Percentiles rank a stretch among this genome's conserved stretches.
These are phyloP conservation scores for Pentalonia nigronervosa DNA, from an alignment of 1,140 invertebrate genomes.

Conservation along the genomic window DNA sequence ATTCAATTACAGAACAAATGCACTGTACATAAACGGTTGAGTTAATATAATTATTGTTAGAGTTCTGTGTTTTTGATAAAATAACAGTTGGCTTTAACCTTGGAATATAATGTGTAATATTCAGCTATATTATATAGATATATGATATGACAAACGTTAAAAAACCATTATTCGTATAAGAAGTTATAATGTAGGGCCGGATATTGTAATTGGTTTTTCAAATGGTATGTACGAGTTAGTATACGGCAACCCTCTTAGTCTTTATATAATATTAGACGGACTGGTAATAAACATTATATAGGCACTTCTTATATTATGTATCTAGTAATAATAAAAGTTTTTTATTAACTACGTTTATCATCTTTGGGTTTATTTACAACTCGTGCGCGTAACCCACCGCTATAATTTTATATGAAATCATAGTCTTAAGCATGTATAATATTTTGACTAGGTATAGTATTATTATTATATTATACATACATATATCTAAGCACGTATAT, in stretches of 20 bases:
- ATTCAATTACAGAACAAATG: conserved; percentile 5
- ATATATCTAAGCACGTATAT: no score
- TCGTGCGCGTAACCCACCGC: neutral
- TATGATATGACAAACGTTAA: conserved; percentile 26
- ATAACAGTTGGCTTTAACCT: conserved; percentile 28
- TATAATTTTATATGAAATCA: conserved; percentile 3
- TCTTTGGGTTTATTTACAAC: conserved; percentile 11
- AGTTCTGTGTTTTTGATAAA: conserved; percentile 17
- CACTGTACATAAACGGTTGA: neutral
- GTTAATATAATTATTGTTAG: conserved; percentile 16
- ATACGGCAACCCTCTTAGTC: neutral
- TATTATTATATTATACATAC: neutral
- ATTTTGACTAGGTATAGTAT: neutral
- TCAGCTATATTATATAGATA: neutral
- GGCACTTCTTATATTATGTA: conserved; percentile 7
- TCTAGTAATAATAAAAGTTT: neutral
- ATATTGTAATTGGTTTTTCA: conserved; percentile 22
- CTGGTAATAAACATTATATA: conserved; percentile 27
- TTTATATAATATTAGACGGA: neutral
- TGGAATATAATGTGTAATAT: neutral
- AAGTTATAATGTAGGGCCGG: neutral
- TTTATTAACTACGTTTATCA: conserved; percentile 26
- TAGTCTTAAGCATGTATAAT: neutral
- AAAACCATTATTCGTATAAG: conserved; percentile 37
- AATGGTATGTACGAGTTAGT: neutral